A percentile compares a stretch with the other conserved stretches of the same genome.
phyloP scores from a whole-genome alignment of 1,140 invertebrate genomes.

The Manduca sexta region DNA sequence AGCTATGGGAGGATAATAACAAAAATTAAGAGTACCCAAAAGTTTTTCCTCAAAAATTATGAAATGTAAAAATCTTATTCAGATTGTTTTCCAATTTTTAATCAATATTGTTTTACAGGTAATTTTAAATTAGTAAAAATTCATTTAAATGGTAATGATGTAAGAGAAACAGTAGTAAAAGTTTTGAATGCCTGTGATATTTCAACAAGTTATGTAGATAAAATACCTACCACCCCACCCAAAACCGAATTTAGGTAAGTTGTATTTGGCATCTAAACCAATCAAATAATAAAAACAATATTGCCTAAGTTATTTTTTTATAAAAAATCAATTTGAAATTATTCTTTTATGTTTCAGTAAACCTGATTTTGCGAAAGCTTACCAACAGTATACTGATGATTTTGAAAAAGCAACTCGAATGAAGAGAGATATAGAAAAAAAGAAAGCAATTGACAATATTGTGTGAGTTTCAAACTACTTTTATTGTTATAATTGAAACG shows the following conservation, averaged over 20 bases:
- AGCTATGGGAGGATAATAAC: no score
- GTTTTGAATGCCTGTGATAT: slow-evolving; percentile 88
- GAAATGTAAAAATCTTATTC: no score
- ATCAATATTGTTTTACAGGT: slow-evolving; percentile 57
- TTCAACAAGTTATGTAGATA: slow-evolving; percentile 88
- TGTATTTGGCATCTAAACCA: no score
- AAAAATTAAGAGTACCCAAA: no score
- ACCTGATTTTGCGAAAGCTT: slow-evolving; percentile 43
- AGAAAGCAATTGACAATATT: slow-evolving; percentile 47
- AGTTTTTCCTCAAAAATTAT: no score
- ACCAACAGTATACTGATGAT: slow-evolving; percentile 49
- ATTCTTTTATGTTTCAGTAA: slow-evolving; percentile 39
- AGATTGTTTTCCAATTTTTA: no score
- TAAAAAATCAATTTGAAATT: no score
- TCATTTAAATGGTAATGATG: slow-evolving; percentile 78
- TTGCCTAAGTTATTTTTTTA: no score
- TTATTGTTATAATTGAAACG: neutral
- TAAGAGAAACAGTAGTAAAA: slow-evolving; percentile 82
- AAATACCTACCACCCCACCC: slow-evolving; percentile 66
- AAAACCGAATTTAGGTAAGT: slow-evolving; percentile 34
- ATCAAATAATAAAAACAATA: no score
- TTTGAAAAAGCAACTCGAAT: slow-evolving; percentile 53
- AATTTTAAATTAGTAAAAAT: slow-evolving; percentile 84
- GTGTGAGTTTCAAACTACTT: slow-evolving; percentile 38
- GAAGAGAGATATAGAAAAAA: slow-evolving; percentile 58